Base-by-base conservation (phyloP, 2,113 vertebrate genomes). In the Fregata magnificens region DNA sequence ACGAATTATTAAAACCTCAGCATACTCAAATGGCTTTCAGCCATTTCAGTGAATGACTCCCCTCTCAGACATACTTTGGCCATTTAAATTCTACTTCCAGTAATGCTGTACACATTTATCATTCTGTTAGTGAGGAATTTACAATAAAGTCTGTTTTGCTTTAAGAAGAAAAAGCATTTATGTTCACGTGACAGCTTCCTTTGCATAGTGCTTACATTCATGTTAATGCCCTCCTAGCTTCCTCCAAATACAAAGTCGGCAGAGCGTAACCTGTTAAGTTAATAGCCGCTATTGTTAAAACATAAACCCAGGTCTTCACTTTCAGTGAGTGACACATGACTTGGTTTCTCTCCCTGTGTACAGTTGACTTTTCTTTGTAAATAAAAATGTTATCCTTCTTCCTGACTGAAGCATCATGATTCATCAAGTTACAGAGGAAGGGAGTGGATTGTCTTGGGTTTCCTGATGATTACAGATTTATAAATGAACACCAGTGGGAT, bases 1-100 rank as follows among this genome's bases (percentile, higher is more conserved):
- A 92, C 58, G 55, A 95, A 94, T 79, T 95, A 85, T 73, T 80
- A 87, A 91, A 95, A 56, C 66, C 44, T 85, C 53, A 61, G 62
- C 58, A 85, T 53, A 53, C 69, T 56, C 78, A 42, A n/a, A 77
- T 76, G 87, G 49, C 66, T 95, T 91, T 72, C 81, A 91, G 87
- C 26, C 56, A 72, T 61, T 79, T 32, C 78, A 52, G 47, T 19
- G 71, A 86, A 45, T 13, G 16, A 50, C 40, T 84, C 26, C 22
- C 49, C 65, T 95, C 86, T 66, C 83, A 63, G 49, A 14, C 42
- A 63, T 13, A 73, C 34, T 38, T 16, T 1, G 25, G 29, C 67
- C 82, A 84, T 16, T 71, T 77, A 45, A 92, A 88, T 70, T 83
- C 88, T n/a, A 28, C 47, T 81, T 66, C 76, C 88, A 90, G 88